A percentile compares a stretch with the other conserved stretches of the same genome.
Evolutionary conservation across 2,797 vertebrate genomes (phyloP).

Genomic region (Ibycter americanus): DNA sequence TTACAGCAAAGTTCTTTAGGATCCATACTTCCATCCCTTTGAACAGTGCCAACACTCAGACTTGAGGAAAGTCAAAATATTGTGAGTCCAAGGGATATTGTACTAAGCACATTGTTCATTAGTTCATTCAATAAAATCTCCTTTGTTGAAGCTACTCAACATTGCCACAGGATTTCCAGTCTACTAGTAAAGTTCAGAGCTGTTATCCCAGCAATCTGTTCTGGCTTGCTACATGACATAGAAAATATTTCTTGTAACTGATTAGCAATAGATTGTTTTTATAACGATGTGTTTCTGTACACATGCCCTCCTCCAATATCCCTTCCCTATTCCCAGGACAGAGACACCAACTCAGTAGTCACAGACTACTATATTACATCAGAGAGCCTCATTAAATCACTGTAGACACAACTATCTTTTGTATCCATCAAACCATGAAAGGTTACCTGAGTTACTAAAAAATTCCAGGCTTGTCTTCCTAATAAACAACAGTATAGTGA

Average conservation of each 20-base stretch:
- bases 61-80: background rate
- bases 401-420: conserved; percentile 57
- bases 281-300: background rate
- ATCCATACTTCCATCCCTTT: background rate
- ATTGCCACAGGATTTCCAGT: background rate
- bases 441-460: conserved; percentile 71
- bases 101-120: background rate
- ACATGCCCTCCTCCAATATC: background rate
- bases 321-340: conserved; percentile 29
- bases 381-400: conserved; percentile 57
- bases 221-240: background rate
- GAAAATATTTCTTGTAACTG: background rate
- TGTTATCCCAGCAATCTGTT: background rate
- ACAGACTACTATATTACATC: conserved; percentile 46
- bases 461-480: conserved; percentile 70
- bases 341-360: conserved; percentile 39
- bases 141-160: background rate
- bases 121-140: background rate
- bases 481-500: conserved; percentile 63
- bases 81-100: background rate
- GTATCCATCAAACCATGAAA: conserved; percentile 66
- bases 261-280: conserved; percentile 38
- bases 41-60: background rate
- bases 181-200: background rate
- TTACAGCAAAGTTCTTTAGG: background rate